Evolutionary conservation across 2,888 invertebrate genomes (phyloP), one percentile per base, ranked within the genome.

Genomic region (Stramonita haemastoma): DNA sequence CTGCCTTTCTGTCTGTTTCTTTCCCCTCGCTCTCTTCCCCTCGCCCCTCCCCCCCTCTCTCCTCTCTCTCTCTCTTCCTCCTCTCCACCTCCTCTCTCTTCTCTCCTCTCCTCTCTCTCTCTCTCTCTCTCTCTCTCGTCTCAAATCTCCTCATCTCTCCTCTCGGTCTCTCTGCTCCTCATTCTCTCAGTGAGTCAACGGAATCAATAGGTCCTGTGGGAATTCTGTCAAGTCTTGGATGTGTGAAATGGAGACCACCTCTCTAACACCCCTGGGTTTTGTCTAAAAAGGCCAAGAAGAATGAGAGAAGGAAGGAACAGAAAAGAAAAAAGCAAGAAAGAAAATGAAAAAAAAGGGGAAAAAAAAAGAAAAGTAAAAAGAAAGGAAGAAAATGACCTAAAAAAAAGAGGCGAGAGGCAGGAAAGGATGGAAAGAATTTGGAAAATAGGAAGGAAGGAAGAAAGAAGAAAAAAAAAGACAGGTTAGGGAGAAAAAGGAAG

Each of bases 71-170:
- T 66, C 26, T 66, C 66, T 66, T 19, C 19, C 66, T 66, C 66
- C 66, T 60, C 60, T 60, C 13, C 60, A 8, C 60, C 13, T 22
- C 22, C 73, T 73, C 73, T 73, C 73, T 26, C 73, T 26, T 26
- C 73, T n/a, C 73, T 73, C 73, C 26, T n/a, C 26, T n/a, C 26
- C 73, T 73, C 73, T 73, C 73, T 73, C 73, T 73, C 73, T n/a
- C n/a, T n/a, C n/a, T n/a, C n/a, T n/a, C n/a, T n/a, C n/a, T n/a
- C n/a, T n/a, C 73, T 73, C 26, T n/a, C 73, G n/a, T n/a, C n/a
- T n/a, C 73, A n/a, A n/a, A n/a, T n/a, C 73, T 73, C n/a, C n/a
- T 11, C n/a, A n/a, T 73, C 73, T n/a, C 73, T 73, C n/a, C n/a
- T n/a, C 73, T 26, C 66, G 1, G 6, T 26, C 66, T 26, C 66